Evolutionary conservation across 2,113 vertebrate genomes (phyloP).

Genomic region (Rana temporaria): DNA sequence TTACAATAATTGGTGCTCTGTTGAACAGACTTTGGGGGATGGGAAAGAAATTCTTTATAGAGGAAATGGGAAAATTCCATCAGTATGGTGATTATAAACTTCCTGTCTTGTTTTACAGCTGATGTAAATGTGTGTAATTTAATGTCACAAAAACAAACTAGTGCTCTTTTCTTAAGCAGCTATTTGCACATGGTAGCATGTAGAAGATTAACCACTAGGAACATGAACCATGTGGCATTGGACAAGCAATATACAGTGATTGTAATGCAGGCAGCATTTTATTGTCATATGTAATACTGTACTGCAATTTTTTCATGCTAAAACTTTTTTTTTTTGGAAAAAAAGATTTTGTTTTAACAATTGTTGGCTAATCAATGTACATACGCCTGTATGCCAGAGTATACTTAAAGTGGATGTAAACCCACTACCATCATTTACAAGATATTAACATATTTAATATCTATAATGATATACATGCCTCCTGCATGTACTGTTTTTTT

Average conservation of each 20-base stretch:
- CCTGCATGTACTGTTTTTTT: too few species aligned
- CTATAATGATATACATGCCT: too few species aligned
- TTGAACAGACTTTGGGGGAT: constrained; percentile 12
- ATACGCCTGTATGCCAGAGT: too few species aligned
- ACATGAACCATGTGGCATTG: neutral
- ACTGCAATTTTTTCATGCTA: too few species aligned
- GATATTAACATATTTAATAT: too few species aligned
- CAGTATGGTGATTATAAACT: neutral
- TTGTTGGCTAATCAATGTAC: too few species aligned
- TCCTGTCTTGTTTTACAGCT: constrained; percentile 33
- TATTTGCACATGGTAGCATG: neutral
- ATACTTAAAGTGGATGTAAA: too few species aligned
- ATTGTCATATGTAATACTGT: too few species aligned
- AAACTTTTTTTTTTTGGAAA: too few species aligned
- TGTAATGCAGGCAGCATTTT: neutral
- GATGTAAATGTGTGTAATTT: constrained; percentile 10
- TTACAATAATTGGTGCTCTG: constrained; percentile 20
- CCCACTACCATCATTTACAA: too few species aligned
- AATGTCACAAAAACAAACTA: constrained; percentile 19
- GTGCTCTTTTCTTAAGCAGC: neutral
- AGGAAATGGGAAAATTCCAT: neutral
- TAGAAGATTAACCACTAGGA: neutral
- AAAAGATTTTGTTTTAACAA: too few species aligned
- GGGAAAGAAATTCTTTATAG: constrained; percentile 20
- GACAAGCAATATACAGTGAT: neutral